phyloP scores from a whole-genome alignment of 2,113 vertebrate genomes.

The Solea solea region DNA sequence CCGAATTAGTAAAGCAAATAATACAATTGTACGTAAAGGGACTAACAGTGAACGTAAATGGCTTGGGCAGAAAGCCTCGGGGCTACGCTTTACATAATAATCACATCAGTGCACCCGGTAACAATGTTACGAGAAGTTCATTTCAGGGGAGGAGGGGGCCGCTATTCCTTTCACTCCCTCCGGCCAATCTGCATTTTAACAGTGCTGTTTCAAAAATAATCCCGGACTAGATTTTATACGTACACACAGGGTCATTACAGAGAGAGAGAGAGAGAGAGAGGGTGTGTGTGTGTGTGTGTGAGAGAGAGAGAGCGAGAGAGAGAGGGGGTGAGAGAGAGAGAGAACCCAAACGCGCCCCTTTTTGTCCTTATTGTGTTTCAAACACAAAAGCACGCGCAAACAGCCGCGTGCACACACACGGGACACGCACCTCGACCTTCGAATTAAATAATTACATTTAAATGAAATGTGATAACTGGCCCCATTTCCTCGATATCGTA shows the following conservation, averaged over 20 bases:
- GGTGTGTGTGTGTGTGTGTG: too few species aligned
- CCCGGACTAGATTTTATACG: too few species aligned
- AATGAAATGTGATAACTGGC: constrained; percentile 16
- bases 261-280: too few species aligned
- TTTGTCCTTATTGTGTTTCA: constrained; percentile 6
- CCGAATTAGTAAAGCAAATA: constrained; percentile 35
- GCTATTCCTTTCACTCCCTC: constrained; percentile 28
- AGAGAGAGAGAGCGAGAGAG: too few species aligned
- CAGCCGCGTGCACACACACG: constrained; percentile 12
- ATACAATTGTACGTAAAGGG: constrained; percentile 34
- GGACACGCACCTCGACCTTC: constrained; percentile 46
- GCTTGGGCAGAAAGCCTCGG: constrained; percentile 23
- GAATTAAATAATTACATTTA: background rate
- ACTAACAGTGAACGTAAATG: constrained; percentile 19
- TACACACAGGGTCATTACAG: too few species aligned
- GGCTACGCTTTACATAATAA: constrained; percentile 49
- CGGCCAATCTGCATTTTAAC: constrained; percentile 25
- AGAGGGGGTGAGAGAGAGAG: too few species aligned
- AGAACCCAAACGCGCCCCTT: too few species aligned
- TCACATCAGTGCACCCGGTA: constrained; percentile 44
- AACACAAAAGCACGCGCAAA: constrained; percentile 17
- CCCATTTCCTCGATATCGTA: constrained; percentile 68
- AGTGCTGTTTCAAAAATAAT: constrained; percentile 2
- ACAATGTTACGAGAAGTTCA: constrained; percentile 62
- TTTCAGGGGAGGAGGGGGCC: constrained; percentile 43